Base-by-base conservation (phyloP, 2,888 invertebrate genomes). In the Altica lythri region DNA sequence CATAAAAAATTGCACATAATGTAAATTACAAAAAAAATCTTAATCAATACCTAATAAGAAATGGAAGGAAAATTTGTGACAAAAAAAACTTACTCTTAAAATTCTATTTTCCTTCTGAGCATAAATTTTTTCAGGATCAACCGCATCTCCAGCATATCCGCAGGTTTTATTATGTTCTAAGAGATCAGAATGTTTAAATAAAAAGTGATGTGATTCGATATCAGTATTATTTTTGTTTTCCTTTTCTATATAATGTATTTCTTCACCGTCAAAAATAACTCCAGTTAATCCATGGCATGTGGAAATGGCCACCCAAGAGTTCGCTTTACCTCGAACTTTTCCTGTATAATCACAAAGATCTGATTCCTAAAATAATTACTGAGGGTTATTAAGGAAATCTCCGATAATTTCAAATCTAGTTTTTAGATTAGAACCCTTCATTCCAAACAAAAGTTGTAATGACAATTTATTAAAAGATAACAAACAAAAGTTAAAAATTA, bases 291-390 rank as follows among this genome's bases (percentile, higher is more conserved):
- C 77, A 45, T 81, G 77, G 72, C 94, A 94, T 2, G 92, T 92
- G 43, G 94, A 93, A 43, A 94, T 72, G 1, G 93, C 93, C 47
- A 85, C 92, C 86, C 88, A 88, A 2, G 94, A 93, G 51, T 81
- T 79, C 1, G 82, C 79, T 62, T 81, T 79, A 53, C 83, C 86
- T 58, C 88, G 80, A 49, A 94, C 82, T 59, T 80, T 82, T 52
- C 94, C 94, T 67, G 84, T 81, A 72, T 91, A 91, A 72, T 90
- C 89, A 73, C 91, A 91, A 66, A 86, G 73, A 66, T 86, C 84
- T 53, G 86, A 71, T 68, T 89, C 88, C 88, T 90, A 78, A 51
- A 66, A 59, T 48, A 52, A n/a, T n/a, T n/a, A n/a, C n/a, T n/a
- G n/a, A n/a, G n/a, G n/a, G n/a, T n/a, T n/a, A n/a, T n/a, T n/a